These are phyloP conservation scores for Troilus luridus DNA, from an alignment of 2,888 invertebrate genomes.

Conservation along the genomic window DNA sequence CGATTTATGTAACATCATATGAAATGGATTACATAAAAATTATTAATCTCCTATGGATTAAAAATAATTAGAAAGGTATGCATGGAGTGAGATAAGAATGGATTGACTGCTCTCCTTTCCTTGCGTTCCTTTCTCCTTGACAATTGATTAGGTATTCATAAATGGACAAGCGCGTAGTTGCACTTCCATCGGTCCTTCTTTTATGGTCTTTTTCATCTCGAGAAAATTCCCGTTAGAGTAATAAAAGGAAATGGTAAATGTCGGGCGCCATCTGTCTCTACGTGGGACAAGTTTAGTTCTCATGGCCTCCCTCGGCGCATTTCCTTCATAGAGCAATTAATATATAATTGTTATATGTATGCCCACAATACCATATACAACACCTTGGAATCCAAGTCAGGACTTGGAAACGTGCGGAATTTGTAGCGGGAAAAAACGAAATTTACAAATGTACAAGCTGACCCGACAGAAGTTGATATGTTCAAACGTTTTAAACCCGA, in stretches of 20 bases:
- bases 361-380: background rate
- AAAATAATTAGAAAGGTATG: background rate
- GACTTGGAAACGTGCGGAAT: background rate
- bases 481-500: too few relatives aligned
- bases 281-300: slow-evolving; percentile 42
- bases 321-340: background rate
- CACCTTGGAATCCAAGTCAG: background rate
- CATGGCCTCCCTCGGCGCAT: background rate
- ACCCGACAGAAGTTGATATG: too few relatives aligned
- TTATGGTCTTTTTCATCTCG: background rate
- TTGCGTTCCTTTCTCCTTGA: background rate
- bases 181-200: background rate
- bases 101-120: too few relatives aligned
- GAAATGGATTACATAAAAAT: background rate
- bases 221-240: background rate
- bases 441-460: too few relatives aligned
- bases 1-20: background rate
- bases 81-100: background rate
- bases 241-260: background rate
- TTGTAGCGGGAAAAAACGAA: background rate
- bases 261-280: background rate
- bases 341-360: background rate
- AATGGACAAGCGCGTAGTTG: background rate
- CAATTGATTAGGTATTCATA: slow-evolving; percentile 17
- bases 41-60: background rate